Percentiles rank a stretch among this genome's conserved stretches.
Evolutionary conservation across 1,140 invertebrate species (phyloP).

Genomic region (Galleria mellonella): DNA sequence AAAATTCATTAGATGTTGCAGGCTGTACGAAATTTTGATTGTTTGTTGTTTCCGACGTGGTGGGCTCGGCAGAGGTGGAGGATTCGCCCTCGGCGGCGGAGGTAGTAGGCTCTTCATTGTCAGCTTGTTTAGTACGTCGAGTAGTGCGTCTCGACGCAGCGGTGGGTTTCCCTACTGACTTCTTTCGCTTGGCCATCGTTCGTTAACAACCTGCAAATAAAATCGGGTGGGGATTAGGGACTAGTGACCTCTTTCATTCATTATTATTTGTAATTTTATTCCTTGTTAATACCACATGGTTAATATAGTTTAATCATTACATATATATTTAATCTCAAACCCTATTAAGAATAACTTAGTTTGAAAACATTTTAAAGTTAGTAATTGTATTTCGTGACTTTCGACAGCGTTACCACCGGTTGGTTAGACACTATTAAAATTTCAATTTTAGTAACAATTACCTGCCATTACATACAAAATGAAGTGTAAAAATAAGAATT

Average conservation of each 20-base stretch:
- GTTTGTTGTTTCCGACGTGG: not conserved
- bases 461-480: too few relatives aligned
- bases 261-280: slow-evolving; percentile 30
- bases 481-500: too few relatives aligned
- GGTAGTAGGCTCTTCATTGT: slow-evolving; percentile 6
- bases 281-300: slow-evolving; percentile 41
- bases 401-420: slow-evolving; percentile 43
- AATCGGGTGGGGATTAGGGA: slow-evolving; percentile 10
- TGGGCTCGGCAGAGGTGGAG: slow-evolving; percentile 16
- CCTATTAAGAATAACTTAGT: too few relatives aligned
- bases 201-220: slow-evolving; percentile 43
- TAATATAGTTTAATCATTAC: slow-evolving; percentile 5
- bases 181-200: slow-evolving; percentile 62
- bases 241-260: slow-evolving; percentile 57
- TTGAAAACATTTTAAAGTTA: not conserved
- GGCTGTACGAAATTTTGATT: not conserved
- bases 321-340: slow-evolving; percentile 19
- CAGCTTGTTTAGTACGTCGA: slow-evolving; percentile 47
- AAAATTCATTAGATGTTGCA: slow-evolving; percentile 1
- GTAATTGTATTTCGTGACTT: not conserved
- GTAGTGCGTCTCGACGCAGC: slow-evolving; percentile 42
- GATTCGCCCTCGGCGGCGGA: slow-evolving; percentile 31
- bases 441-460: too few relatives aligned
- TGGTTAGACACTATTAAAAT: slow-evolving; percentile 1
- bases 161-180: slow-evolving; percentile 36